Percentiles rank a stretch among this genome's conserved stretches.
These are phyloP conservation scores for Cremastinae sp. DNA, from an alignment of 2,888 invertebrate genomes.

Conservation along the genomic window DNA sequence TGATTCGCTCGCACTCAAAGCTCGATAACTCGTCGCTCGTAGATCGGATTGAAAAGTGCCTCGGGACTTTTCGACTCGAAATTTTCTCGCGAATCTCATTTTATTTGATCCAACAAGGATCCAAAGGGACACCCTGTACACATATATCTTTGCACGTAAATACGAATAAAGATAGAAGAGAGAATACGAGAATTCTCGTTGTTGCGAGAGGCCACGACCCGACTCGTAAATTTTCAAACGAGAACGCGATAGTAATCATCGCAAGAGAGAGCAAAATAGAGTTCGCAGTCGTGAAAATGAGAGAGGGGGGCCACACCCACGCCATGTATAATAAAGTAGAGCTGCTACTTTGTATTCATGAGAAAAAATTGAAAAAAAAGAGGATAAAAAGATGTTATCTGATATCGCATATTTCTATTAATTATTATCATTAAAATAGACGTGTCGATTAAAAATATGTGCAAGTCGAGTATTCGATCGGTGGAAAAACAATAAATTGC, in stretches of 20 bases:
- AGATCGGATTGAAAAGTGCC: too few relatives aligned
- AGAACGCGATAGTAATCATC: constrained; percentile 55
- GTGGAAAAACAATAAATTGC: too few relatives aligned
- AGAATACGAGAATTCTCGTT: constrained; percentile 39
- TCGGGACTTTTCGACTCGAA: too few relatives aligned
- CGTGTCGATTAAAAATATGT: too few relatives aligned
- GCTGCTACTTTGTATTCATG: constrained; percentile 14
- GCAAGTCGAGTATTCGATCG: too few relatives aligned
- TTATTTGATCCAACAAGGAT: too few relatives aligned
- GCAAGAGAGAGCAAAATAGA: constrained; percentile 27
- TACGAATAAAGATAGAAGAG: constrained; percentile 29
- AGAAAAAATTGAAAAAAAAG: not conserved
- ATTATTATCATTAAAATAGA: too few relatives aligned
- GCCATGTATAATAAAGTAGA: constrained; percentile 16
- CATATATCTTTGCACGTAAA: not conserved
- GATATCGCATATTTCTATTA: not conserved
- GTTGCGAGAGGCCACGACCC: constrained; percentile 46
- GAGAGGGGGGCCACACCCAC: constrained; percentile 50
- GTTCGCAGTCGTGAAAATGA: constrained; percentile 43
- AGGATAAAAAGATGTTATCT: not conserved
- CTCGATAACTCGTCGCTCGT: not conserved
- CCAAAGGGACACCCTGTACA: not conserved
- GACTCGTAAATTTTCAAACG: constrained; percentile 54
- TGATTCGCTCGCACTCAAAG: not conserved
- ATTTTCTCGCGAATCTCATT: too few relatives aligned